Base-by-base conservation (phyloP, 2,113 vertebrate genomes). In the Chascanopsetta lugubris region DNA sequence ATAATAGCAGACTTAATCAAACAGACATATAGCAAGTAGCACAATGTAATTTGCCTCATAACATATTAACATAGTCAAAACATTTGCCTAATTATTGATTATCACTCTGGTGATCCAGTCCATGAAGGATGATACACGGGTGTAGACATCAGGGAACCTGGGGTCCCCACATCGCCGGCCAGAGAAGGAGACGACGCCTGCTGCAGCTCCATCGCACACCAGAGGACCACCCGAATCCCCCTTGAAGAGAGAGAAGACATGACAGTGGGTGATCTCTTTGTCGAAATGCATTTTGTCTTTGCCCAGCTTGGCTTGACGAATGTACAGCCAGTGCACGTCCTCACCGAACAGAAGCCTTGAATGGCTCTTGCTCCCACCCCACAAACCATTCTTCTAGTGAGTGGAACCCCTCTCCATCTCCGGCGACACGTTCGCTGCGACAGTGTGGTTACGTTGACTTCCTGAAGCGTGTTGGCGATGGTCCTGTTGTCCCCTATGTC, bases 171-270 rank as follows among this genome's bases (percentile, higher is more conserved):
- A 91, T n/a, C 15, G 47, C 1, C 0, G 12, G 0, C 56, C 58
- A 8, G 61, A 72, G 49, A 94, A 97, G 59, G 96, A 96, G n/a
- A 95, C 91, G 0, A 98, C 65, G 0, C 95, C 96, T 0, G 94
- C 91, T 3, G 89, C 79, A 15, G 84, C 51, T 0, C 88, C 85
- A 0, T 85, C 72, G 67, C 96, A 97, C 0, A 97, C 88, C 82
- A 96, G 47, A 0, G 95, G 95, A 0, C 95, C 95, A 0, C 95
- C 95, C 0, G 95, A 97, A 79, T 98, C 95, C 0, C 95, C 95
- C 96, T 96, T 76, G 25, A 67, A 56, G 13, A 77, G 12, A 25
- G 49, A n/a, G 25, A 17, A 46, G 12, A 18, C 3, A 21, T 43
- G 20, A 46, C 27, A 24, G 6, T n/a, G 27, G 53, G 25, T 46